Evolutionary conservation across 2,888 invertebrate species (phyloP).

Genomic region (Euphydryas editha): DNA sequence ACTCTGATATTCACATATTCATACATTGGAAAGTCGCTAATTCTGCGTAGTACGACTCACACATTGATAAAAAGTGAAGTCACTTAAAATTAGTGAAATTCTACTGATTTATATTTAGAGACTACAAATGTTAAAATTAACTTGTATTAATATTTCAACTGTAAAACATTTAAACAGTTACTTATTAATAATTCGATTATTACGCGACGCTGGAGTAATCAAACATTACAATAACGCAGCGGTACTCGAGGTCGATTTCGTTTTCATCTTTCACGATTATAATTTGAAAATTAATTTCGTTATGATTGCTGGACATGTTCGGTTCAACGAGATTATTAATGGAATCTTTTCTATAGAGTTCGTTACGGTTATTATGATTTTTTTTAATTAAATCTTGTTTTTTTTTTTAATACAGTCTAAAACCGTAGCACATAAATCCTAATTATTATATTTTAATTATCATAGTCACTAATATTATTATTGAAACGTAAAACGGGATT

Average conservation of each 20-base stretch:
- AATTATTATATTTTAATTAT: no score
- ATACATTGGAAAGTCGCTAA: no score
- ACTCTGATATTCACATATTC: no score
- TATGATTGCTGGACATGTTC: background rate
- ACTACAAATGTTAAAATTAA: no score
- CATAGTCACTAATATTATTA: no score
- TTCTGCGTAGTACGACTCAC: no score
- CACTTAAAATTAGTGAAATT: no score
- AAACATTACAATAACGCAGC: slow-evolving; percentile 3
- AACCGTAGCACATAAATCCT: no score
- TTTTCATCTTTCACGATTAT: background rate
- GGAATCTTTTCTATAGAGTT: background rate
- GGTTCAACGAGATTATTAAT: background rate
- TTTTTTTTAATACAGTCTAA: no score
- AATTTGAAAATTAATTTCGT: slow-evolving; percentile 8
- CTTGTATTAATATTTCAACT: background rate
- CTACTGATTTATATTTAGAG: no score
- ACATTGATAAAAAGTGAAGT: no score
- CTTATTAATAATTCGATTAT: background rate
- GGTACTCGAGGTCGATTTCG: background rate
- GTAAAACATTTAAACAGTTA: background rate
- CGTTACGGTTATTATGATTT: background rate
- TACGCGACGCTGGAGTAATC: background rate
- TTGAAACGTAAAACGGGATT: no score
- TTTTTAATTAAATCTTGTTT: background rate